Percentiles rank a stretch among this genome's conserved stretches.
These are phyloP conservation scores for Silurus glanis DNA, from an alignment of 2,113 vertebrate genomes.

Conservation along the genomic window DNA sequence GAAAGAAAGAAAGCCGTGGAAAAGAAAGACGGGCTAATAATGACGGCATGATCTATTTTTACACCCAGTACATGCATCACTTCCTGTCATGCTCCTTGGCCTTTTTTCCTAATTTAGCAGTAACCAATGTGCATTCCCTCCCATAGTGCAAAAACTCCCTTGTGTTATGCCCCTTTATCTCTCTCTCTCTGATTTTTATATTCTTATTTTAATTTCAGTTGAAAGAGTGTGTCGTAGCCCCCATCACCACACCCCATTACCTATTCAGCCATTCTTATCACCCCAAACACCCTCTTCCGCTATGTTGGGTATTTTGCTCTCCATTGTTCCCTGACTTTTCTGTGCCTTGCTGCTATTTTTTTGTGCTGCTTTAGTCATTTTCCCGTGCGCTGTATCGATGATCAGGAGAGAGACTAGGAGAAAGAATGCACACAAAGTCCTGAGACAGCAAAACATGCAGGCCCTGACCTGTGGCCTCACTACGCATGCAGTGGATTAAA, in stretches of 20 bases:
- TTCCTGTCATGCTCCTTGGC: background rate
- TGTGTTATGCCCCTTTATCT: slow-evolving; percentile 41
- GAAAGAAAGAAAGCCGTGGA: background rate
- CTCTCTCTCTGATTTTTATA: background rate
- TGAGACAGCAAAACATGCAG: slow-evolving; percentile 66
- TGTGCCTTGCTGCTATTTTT: slow-evolving; percentile 10
- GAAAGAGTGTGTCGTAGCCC: slow-evolving; percentile 51
- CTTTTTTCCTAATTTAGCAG: background rate
- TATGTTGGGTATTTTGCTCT: slow-evolving; percentile 8
- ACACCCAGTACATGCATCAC: background rate
- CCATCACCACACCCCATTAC: slow-evolving; percentile 36
- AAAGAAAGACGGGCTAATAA: background rate
- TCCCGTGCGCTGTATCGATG: background rate
- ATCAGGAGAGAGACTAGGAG: slow-evolving; percentile 33
- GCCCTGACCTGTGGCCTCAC: slow-evolving; percentile 63
- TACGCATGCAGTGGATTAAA: slow-evolving; percentile 63
- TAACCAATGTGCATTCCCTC: background rate
- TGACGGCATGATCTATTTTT: background rate
- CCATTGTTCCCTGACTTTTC: slow-evolving; percentile 19
- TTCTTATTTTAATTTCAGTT: background rate
- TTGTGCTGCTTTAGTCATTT: slow-evolving; percentile 17
- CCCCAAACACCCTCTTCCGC: slow-evolving; percentile 5
- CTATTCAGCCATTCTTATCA: slow-evolving; percentile 44
- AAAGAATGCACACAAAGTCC: slow-evolving; percentile 61
- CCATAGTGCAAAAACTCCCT: background rate